Evolutionary conservation across 2,888 invertebrate species (phyloP).

Genomic region (Molanna angustata): DNA sequence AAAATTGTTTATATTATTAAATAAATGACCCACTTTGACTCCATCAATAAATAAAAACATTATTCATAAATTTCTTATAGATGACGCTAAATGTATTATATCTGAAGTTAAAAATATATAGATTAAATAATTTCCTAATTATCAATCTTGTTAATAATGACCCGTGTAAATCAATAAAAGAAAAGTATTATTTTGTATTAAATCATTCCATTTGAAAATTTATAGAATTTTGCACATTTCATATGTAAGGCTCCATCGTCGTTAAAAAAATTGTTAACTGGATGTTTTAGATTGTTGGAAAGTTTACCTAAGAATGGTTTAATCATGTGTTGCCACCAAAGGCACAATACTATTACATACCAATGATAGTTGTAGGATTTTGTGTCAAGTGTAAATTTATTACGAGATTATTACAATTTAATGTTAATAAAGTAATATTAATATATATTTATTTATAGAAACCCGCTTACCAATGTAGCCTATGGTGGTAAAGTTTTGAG

Average conservation of each 20-base stretch:
- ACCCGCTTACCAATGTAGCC: constrained; percentile 24
- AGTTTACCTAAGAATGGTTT: constrained; percentile 17
- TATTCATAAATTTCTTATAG: too few relatives aligned
- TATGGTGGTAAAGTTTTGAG: too few relatives aligned
- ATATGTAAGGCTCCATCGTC: constrained; percentile 3
- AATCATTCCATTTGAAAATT: too few relatives aligned
- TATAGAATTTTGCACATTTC: background rate
- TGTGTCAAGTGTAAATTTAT: constrained; percentile 27
- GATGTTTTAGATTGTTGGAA: constrained; percentile 23
- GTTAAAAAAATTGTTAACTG: constrained; percentile 21
- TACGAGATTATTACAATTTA: constrained; percentile 27
- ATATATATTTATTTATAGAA: constrained; percentile 18
- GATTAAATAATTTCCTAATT: background rate
- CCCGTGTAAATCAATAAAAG: background rate
- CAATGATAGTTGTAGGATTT: constrained; percentile 21
- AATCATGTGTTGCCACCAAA: constrained; percentile 10
- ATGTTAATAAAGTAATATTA: background rate
- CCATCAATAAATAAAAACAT: too few relatives aligned
- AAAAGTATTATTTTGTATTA: background rate
- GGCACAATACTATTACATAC: constrained; percentile 10
- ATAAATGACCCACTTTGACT: too few relatives aligned
- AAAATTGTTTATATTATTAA: too few relatives aligned
- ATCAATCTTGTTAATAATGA: background rate
- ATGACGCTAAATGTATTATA: constrained; percentile 21
- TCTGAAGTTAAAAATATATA: constrained; percentile 13